Percentiles rank a stretch among this genome's conserved stretches.
These are phyloP conservation scores for Gymnocephalus cernua DNA, from an alignment of 2,113 vertebrate species.

Conservation along the genomic window DNA sequence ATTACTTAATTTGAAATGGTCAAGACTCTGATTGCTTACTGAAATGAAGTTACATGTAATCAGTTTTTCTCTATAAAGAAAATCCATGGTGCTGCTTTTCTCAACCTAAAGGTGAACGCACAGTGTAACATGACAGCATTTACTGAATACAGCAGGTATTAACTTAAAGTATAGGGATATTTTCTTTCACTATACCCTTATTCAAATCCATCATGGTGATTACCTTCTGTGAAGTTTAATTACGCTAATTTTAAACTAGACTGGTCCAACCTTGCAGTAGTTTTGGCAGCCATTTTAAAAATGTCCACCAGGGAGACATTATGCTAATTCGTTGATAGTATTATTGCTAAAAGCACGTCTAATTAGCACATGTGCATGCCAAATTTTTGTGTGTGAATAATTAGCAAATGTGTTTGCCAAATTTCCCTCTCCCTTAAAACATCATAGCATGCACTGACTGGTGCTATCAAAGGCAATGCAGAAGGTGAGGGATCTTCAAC, in stretches of 20 bases:
- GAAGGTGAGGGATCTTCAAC: background rate
- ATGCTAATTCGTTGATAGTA: conserved; percentile 64
- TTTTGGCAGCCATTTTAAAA: conserved; percentile 60
- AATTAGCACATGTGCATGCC: conserved; percentile 54
- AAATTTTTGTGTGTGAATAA: conserved; percentile 51
- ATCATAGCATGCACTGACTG: background rate
- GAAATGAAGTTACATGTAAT: conserved; percentile 17
- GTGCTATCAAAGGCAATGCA: background rate
- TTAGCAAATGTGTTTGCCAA: conserved; percentile 48
- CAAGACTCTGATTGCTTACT: conserved; percentile 12
- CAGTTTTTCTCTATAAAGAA: background rate
- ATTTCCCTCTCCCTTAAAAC: conserved; percentile 1
- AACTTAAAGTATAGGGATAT: background rate
- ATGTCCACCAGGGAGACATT: conserved; percentile 64
- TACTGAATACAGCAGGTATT: background rate
- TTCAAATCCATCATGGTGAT: conserved; percentile 41
- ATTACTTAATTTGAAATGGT: conserved; percentile 20
- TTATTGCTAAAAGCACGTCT: conserved; percentile 62
- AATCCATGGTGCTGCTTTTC: background rate
- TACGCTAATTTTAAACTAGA: conserved; percentile 43
- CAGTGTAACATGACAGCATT: background rate
- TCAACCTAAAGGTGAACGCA: background rate
- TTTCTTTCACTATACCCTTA: background rate
- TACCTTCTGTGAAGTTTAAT: conserved; percentile 58
- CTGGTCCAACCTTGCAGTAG: conserved; percentile 42